Conservation (phyloP, 2,113 vertebrate genomes). For the Lontra canadensis region DNA sequence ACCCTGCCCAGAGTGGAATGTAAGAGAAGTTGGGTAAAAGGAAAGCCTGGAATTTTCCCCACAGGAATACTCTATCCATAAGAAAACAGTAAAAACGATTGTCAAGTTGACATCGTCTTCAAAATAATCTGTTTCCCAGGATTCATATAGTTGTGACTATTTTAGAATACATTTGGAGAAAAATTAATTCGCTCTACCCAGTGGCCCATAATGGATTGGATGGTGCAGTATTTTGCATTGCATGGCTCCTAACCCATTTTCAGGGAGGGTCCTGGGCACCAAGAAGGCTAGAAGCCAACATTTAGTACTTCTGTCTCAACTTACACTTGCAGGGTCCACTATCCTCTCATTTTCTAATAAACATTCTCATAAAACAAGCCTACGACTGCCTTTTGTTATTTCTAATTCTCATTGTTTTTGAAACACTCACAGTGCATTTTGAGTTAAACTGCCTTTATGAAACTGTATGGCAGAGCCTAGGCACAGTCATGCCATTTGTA, state of each 20-base stretch:
- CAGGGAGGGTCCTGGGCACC: slow-evolving; percentile 36
- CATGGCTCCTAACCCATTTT: background rate
- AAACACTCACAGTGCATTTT: slow-evolving; percentile 59
- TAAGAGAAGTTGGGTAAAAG: background rate
- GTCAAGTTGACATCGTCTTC: background rate
- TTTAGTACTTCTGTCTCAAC: slow-evolving; percentile 61
- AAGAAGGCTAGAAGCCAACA: slow-evolving; percentile 13
- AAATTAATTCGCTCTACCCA: background rate
- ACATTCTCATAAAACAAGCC: slow-evolving; percentile 62
- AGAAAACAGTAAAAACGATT: background rate
- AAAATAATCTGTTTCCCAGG: background rate
- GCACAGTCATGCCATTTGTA: background rate
- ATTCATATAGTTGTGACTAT: background rate
- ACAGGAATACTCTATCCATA: background rate
- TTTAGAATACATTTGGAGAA: background rate
- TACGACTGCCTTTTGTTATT: slow-evolving; percentile 79
- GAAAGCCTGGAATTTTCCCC: background rate
- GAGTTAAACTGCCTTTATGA: slow-evolving; percentile 40
- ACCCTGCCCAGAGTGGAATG: background rate
- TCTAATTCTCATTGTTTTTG: slow-evolving; percentile 54
- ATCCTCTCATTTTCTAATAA: slow-evolving; percentile 67
- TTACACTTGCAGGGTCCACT: slow-evolving; percentile 40
- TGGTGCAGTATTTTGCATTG: background rate
- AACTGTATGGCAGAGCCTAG: background rate
- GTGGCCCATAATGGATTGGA: background rate